Evolutionary conservation across 2,797 vertebrate genomes (phyloP).

Genomic region (Syndactyla subalaris): DNA sequence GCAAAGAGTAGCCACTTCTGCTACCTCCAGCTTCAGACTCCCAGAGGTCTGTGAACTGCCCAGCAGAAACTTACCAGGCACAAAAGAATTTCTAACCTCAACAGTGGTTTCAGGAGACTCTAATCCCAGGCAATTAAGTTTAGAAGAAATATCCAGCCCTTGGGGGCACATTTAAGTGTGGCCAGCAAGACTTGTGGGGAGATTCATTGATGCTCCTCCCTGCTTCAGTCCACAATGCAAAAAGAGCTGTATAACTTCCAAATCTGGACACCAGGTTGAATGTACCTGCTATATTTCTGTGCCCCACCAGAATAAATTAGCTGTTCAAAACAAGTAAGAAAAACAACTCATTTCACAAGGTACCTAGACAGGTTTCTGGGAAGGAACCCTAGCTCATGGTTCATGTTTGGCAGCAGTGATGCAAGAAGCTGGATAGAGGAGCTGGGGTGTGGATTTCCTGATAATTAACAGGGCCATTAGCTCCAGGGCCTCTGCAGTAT

Average conservation of each 20-base stretch:
- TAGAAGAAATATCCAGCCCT: conserved; percentile 46
- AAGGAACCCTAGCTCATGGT: neutral
- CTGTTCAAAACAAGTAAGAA: neutral
- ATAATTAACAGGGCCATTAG: neutral
- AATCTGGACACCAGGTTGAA: neutral
- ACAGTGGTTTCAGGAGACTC: conserved; percentile 18
- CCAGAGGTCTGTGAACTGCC: rapidly evolving
- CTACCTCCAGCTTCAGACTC: neutral
- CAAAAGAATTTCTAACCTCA: neutral
- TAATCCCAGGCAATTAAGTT: conserved; percentile 62
- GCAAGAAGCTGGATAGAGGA: neutral
- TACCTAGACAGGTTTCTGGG: neutral
- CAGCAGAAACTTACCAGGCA: neutral
- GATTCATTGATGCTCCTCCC: neutral
- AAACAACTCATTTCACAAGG: neutral
- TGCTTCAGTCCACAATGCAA: neutral
- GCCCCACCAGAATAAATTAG: rapidly evolving
- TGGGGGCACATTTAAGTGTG: neutral
- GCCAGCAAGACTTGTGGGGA: neutral
- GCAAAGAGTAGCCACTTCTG: neutral
- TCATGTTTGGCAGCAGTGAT: neutral
- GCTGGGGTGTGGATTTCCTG: neutral
- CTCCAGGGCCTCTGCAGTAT: neutral
- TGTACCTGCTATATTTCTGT: neutral
- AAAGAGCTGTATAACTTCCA: neutral